phyloP scores from a whole-genome alignment of 2,797 vertebrate species.

The Arrhamphus sclerolepis region DNA sequence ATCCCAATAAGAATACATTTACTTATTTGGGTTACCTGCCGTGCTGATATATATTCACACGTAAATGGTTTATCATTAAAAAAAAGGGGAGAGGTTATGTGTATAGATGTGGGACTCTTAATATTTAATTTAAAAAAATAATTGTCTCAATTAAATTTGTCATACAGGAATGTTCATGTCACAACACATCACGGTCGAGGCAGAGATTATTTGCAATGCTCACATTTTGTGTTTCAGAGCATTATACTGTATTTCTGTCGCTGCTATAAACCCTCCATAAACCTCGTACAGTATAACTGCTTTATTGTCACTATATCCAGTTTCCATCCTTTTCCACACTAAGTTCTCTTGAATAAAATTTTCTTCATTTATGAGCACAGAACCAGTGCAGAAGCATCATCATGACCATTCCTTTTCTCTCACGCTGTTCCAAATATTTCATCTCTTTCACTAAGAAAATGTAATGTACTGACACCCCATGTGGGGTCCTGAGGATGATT shows the following conservation, averaged over 20 bases:
- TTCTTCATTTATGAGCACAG: constrained; percentile 26
- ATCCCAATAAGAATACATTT: constrained; percentile 33
- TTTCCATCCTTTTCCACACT: constrained; percentile 2
- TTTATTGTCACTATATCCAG: constrained; percentile 7
- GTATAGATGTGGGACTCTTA: constrained; percentile 2
- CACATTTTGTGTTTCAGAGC: not conserved
- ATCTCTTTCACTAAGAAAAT: constrained; percentile 51
- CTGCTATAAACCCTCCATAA: constrained; percentile 19
- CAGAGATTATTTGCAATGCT: constrained; percentile 13
- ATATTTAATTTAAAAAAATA: constrained; percentile 21
- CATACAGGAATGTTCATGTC: too few species aligned
- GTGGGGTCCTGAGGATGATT: constrained; percentile 15
- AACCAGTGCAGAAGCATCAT: constrained; percentile 37
- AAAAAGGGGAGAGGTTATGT: not conserved
- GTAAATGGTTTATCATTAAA: constrained; percentile 19
- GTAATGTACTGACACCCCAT: constrained; percentile 27
- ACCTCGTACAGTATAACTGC: not conserved
- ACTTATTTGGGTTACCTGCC: constrained; percentile 25
- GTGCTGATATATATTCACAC: constrained; percentile 8
- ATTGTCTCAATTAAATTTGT: too few species aligned
- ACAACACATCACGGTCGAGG: constrained; percentile 5
- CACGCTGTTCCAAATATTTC: constrained; percentile 29
- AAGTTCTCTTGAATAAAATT: constrained; percentile 38
- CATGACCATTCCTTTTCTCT: constrained; percentile 31
- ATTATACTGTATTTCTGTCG: not conserved